Percentiles rank a stretch among this genome's conserved stretches.
Evolutionary conservation across 2,888 invertebrate species (phyloP).

Genomic region (Nephrotoma guestfalica): DNA sequence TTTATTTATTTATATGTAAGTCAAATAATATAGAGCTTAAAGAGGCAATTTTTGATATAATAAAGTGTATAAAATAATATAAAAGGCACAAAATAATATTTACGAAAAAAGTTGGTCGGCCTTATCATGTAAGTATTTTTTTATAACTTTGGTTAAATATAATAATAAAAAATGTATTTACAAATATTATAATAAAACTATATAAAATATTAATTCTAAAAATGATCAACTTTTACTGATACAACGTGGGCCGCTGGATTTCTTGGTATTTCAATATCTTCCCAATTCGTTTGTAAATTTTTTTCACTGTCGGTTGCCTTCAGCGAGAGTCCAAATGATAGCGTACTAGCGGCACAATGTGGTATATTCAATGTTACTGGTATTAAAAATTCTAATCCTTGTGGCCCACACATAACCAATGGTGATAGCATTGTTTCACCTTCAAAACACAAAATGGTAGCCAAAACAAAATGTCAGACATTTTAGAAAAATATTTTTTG

Average conservation of each 20-base stretch:
- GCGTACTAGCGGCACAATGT: conserved; percentile 65
- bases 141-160: background rate
- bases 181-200: background rate
- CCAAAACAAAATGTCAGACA: conserved; percentile 6
- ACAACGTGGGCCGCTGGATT: conserved; percentile 76
- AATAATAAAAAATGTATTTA: background rate
- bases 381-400: conserved; percentile 73
- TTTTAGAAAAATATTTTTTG: background rate
- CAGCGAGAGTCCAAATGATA: conserved; percentile 59
- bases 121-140: background rate
- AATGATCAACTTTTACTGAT: conserved; percentile 84
- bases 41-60: background rate
- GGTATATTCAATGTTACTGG: conserved; percentile 87
- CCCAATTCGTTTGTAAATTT: conserved; percentile 72
- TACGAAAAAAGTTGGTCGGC: background rate
- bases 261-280: conserved; percentile 69
- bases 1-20: background rate
- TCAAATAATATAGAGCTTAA: background rate
- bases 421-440: conserved; percentile 92
- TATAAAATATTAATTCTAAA: conserved; percentile 34
- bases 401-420: conserved; percentile 92
- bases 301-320: conserved; percentile 72
- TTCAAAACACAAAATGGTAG: conserved; percentile 26
- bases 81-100: background rate
- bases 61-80: background rate